Conservation (phyloP, 1,140 invertebrate species). For the Panulirus ornatus region DNA sequence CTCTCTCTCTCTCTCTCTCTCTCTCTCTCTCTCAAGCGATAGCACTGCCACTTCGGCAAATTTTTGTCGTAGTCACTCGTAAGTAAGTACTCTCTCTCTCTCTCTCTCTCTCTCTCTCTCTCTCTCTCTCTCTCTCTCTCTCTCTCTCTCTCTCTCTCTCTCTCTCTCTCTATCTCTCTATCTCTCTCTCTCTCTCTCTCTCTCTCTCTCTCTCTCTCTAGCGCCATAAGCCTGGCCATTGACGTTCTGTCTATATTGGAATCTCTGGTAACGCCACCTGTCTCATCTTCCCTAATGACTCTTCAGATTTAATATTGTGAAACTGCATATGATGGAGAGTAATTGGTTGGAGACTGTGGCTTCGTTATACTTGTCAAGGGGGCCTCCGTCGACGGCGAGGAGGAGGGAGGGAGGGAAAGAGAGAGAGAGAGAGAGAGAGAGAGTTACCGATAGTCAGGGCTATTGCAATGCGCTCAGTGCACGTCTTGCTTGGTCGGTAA, state of each 20-base stretch:
- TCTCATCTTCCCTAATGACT: not conserved
- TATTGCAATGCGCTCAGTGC: too few relatives aligned
- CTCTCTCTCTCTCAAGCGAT: too few relatives aligned
- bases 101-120: too few relatives aligned
- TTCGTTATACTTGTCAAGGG: not conserved
- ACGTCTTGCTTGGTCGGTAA: too few relatives aligned
- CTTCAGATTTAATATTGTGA: conserved; percentile 12
- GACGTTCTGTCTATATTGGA: too few relatives aligned
- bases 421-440: not conserved
- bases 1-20: too few relatives aligned
- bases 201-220: not conserved
- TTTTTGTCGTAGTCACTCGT: too few relatives aligned
- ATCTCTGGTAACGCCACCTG: not conserved
- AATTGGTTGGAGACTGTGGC: not conserved
- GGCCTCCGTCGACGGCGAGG: not conserved
- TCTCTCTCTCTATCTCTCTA: not conserved
- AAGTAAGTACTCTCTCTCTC: too few relatives aligned
- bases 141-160: not conserved
- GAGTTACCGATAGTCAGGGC: too few relatives aligned
- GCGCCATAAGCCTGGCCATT: not conserved
- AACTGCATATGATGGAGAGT: not conserved
- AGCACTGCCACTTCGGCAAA: too few relatives aligned
- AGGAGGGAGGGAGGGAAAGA: not conserved
- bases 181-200: not conserved
- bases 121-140: too few relatives aligned